These are phyloP conservation scores for Bombus polaris DNA, from an alignment of 1,140 invertebrate genomes.

Conservation along the genomic window DNA sequence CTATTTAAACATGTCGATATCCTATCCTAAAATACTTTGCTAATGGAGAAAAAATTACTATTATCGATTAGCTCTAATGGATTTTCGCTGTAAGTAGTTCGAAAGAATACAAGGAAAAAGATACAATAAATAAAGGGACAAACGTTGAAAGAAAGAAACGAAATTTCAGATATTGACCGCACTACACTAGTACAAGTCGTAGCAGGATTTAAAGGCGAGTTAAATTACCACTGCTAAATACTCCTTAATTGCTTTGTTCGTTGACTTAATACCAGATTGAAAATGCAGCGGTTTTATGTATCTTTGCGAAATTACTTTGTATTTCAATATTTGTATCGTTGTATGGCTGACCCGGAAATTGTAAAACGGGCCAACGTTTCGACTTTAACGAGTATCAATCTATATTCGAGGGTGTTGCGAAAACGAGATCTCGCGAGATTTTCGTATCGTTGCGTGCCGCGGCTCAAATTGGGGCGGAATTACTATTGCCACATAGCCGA, in stretches of 20 bases:
- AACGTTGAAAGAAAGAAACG: no score
- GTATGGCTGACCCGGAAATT: not conserved
- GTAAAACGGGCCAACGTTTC: not conserved
- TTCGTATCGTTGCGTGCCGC: not conserved
- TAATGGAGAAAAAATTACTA: not conserved
- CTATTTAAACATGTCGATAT: not conserved
- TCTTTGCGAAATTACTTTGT: not conserved
- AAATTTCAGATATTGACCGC: slow-evolving; percentile 19
- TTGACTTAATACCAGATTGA: slow-evolving; percentile 1
- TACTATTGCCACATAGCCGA: not conserved
- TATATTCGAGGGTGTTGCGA: not conserved
- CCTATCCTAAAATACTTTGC: not conserved
- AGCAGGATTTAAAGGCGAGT: slow-evolving; percentile 23
- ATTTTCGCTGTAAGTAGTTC: not conserved
- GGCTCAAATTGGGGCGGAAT: no score
- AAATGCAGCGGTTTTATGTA: not conserved
- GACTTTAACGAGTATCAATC: slow-evolving; percentile 52
- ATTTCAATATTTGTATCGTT: slow-evolving; percentile 30
- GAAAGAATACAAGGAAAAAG: not conserved
- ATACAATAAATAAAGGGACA: not conserved
- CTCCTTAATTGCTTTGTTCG: slow-evolving; percentile 39
- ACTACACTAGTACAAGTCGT: not conserved
- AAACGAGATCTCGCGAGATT: not conserved
- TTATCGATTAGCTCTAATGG: not conserved
- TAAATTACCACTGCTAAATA: slow-evolving; percentile 31